A percentile compares a stretch with the other conserved stretches of the same genome.
phyloP scores from a whole-genome alignment of 2,888 invertebrate genomes.

The Pilophorus perplexus region DNA sequence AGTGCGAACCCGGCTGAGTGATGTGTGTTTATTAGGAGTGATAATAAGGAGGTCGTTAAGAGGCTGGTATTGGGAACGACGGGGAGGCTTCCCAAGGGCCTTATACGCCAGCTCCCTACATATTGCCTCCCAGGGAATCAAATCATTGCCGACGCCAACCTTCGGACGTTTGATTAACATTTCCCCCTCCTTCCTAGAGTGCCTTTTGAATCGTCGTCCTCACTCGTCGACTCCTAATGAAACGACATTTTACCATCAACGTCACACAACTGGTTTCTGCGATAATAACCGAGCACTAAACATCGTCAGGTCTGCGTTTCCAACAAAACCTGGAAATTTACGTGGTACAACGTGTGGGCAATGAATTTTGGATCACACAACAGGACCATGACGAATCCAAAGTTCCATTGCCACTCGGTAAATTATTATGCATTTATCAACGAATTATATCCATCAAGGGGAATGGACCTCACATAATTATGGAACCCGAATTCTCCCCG shows the following conservation, averaged over 20 bases:
- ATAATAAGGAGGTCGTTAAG: slow-evolving; percentile 12
- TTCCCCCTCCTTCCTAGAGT: neutral
- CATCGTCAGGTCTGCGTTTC: neutral
- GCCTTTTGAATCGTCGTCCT: neutral
- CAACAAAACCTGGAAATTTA: neutral
- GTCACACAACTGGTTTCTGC: neutral
- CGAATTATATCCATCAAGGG: too few species aligned
- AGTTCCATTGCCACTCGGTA: too few species aligned
- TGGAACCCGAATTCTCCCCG: too few species aligned
- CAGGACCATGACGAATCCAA: too few species aligned
- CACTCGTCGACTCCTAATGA: too few species aligned
- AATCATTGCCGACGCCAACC: slow-evolving; percentile 2
- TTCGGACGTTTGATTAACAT: slow-evolving; percentile 6
- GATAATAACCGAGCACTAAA: neutral
- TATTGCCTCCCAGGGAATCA: slow-evolving; percentile 5
- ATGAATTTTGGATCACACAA: too few species aligned
- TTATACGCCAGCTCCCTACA: slow-evolving; percentile 1
- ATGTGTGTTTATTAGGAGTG: neutral
- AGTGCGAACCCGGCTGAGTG: neutral
- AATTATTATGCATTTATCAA: too few species aligned
- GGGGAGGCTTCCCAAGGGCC: neutral
- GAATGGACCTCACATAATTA: too few species aligned
- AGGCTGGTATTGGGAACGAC: neutral
- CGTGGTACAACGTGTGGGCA: too few species aligned
- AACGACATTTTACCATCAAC: neutral